A percentile compares a stretch with the other conserved stretches of the same genome.
Conservation (phyloP, 2,797 vertebrate species). For the Peromyscus eremicus region DNA sequence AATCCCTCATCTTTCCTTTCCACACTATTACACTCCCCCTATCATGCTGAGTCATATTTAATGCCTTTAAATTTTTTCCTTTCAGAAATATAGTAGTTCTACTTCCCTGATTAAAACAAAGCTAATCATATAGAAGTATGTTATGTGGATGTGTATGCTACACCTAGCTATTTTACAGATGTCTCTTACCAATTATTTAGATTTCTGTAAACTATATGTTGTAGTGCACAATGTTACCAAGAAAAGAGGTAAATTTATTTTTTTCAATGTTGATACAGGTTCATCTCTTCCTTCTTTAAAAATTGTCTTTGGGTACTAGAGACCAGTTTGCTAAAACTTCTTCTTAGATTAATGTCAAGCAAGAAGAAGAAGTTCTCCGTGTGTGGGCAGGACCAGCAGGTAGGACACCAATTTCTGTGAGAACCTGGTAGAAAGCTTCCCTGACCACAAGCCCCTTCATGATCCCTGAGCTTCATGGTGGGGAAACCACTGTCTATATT, state of each 20-base stretch:
- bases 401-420: background rate
- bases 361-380: background rate
- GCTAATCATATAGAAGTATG: background rate
- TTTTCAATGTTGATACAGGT: background rate
- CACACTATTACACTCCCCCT: background rate
- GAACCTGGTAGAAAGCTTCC: background rate
- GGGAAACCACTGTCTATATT: background rate
- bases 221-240: background rate
- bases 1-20: background rate
- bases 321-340: background rate
- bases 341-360: background rate
- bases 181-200: background rate
- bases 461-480: background rate
- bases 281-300: background rate
- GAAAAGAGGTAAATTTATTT: background rate
- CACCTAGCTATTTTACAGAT: background rate
- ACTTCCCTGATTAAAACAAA: background rate
- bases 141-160: background rate
- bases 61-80: background rate
- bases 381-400: background rate
- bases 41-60: background rate
- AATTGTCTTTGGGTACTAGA: background rate
- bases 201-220: slow-evolving; percentile 23
- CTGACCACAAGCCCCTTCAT: background rate
- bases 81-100: background rate